Evolutionary conservation across 2,888 invertebrate genomes (phyloP).

Genomic region (Rhagonycha lutea): DNA sequence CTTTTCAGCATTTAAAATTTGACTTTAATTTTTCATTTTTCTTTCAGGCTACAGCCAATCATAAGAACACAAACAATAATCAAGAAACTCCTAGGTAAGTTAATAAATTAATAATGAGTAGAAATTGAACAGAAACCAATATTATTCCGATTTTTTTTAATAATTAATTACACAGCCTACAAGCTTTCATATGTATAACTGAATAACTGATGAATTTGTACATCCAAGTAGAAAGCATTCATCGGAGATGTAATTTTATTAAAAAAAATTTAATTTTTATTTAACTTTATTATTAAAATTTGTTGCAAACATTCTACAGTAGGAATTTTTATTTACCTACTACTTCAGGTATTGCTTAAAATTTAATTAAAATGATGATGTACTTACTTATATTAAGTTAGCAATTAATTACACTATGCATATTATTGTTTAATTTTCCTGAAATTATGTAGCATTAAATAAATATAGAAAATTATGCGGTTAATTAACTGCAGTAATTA

Average conservation of each 20-base stretch:
- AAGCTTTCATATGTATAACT: no score
- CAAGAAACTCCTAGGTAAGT: slow-evolving; percentile 39
- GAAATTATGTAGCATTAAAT: not conserved
- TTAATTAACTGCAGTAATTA: not conserved
- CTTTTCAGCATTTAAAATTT: not conserved
- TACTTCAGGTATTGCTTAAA: not conserved
- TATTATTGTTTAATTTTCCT: not conserved
- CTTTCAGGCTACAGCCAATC: slow-evolving; percentile 35
- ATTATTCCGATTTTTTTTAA: not conserved
- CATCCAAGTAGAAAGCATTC: not conserved
- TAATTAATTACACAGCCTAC: not conserved
- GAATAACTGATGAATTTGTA: no score
- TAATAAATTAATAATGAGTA: not conserved
- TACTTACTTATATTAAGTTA: not conserved
- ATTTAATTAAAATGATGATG: not conserved
- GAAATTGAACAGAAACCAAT: not conserved
- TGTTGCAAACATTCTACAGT: not conserved
- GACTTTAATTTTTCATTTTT: slow-evolving; percentile 18
- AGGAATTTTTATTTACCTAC: not conserved
- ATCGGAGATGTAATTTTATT: not conserved
- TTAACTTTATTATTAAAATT: not conserved
- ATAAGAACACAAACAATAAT: slow-evolving; percentile 38
- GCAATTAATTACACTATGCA: not conserved
- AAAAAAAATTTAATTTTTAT: not conserved
- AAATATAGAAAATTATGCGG: not conserved